phyloP scores from a whole-genome alignment of 1,140 invertebrate species.

The Sycobia sp. region DNA sequence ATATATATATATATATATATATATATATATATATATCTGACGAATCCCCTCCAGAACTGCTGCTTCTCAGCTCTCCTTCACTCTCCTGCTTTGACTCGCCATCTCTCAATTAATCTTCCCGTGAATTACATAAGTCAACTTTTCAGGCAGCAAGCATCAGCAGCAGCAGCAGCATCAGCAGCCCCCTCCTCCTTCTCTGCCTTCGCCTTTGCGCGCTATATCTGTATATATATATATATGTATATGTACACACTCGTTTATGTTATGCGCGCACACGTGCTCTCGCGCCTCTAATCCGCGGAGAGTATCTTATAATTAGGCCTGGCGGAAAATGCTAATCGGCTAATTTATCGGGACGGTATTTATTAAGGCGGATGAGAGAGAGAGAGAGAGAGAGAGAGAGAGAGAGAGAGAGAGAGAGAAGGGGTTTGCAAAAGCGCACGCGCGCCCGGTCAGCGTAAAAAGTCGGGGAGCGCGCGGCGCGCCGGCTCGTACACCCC shows the following conservation, averaged over 20 bases:
- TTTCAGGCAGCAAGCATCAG: too few relatives aligned
- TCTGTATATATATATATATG: background rate
- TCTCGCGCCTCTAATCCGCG: background rate
- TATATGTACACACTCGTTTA: too few relatives aligned
- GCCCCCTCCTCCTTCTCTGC: background rate
- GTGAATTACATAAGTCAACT: constrained; percentile 9
- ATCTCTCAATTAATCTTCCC: constrained; percentile 20
- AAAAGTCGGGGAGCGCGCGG: background rate
- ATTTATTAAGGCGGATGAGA: background rate
- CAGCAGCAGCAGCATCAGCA: too few relatives aligned
- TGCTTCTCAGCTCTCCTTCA: too few relatives aligned
- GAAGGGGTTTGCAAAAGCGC: too few relatives aligned
- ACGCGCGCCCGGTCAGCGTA: too few relatives aligned
- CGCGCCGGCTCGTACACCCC: background rate
- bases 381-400: background rate
- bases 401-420: too few relatives aligned
- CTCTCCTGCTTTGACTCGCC: background rate
- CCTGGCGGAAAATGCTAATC: constrained; percentile 19
- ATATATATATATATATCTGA: too few relatives aligned
- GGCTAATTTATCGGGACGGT: constrained; percentile 13
- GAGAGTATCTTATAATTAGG: constrained; percentile 22
- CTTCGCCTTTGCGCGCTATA: background rate
- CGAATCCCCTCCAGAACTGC: too few relatives aligned
- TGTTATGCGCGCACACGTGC: too few relatives aligned
- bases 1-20: too few relatives aligned